phyloP scores from a whole-genome alignment of 2,797 vertebrate species.

The Ptychadena robeensis region DNA sequence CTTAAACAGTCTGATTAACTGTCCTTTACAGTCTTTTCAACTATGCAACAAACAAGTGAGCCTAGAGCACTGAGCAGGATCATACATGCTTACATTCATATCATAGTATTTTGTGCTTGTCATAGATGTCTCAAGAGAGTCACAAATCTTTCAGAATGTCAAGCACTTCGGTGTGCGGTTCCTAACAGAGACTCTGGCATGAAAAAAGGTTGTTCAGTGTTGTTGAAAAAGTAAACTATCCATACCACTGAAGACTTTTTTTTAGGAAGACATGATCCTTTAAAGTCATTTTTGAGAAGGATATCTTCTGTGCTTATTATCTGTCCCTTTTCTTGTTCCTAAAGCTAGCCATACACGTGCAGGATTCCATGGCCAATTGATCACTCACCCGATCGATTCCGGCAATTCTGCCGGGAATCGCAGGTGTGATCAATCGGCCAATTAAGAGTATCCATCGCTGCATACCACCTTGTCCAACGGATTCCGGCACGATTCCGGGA shows the following conservation, averaged over 20 bases:
- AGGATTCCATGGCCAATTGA: no score
- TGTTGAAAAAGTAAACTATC: not conserved
- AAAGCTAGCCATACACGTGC: no score
- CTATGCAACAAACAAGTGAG: constrained; percentile 35
- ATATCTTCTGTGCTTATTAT: no score
- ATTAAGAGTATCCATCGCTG: no score
- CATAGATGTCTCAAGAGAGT: constrained; percentile 41
- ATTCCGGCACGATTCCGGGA: no score
- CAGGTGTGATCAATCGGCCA: no score
- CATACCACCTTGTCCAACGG: no score
- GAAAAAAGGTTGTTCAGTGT: not conserved
- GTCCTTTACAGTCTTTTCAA: constrained; percentile 19
- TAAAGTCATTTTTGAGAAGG: not conserved
- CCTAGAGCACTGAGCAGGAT: constrained; percentile 34
- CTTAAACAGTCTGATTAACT: constrained; percentile 3
- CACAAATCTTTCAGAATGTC: constrained; percentile 34
- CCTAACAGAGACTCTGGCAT: not conserved
- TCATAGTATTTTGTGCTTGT: constrained; percentile 40
- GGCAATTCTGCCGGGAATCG: no score
- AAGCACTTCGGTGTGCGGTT: constrained; percentile 12
- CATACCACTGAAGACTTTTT: not conserved
- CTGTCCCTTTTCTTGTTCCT: no score
- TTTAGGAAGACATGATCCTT: not conserved
- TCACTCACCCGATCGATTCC: no score
- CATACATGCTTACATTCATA: constrained; percentile 42